Conservation (phyloP, 1,140 invertebrate genomes). For the Holcopasites calliopsidis region DNA sequence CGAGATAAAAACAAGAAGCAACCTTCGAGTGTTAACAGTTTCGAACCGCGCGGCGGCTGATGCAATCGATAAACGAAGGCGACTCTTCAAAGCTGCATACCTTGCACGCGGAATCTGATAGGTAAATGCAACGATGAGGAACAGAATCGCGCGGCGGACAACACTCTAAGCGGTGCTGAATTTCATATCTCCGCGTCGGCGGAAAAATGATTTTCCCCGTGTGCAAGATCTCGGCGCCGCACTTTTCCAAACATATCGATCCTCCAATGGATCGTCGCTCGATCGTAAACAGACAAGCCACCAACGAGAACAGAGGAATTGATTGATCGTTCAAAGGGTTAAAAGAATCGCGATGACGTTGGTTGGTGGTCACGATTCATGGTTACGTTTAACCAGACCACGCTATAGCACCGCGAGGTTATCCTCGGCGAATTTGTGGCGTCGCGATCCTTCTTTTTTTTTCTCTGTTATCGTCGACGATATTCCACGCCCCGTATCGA, state of each 20-base stretch:
- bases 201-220: no score
- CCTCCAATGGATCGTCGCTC: no score
- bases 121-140: no score
- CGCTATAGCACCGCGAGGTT: constrained; percentile 31
- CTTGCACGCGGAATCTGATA: not conserved
- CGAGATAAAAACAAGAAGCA: not conserved
- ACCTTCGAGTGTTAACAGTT: constrained; percentile 6
- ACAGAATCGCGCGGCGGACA: no score
- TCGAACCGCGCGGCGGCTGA: not conserved
- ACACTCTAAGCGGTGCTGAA: no score
- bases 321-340: not conserved
- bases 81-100: not conserved
- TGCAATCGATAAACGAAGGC: constrained; percentile 4
- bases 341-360: constrained; percentile 7
- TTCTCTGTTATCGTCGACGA: not conserved
- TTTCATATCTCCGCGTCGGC: no score
- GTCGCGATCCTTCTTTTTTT: not conserved
- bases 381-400: constrained; percentile 29
- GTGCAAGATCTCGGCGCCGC: no score
- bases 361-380: constrained; percentile 18
- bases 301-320: not conserved
- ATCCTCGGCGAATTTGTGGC: not conserved
- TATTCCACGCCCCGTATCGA: not conserved
- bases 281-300: no score
- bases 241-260: no score